Evolutionary conservation across 2,888 invertebrate species (phyloP), one percentile per base, ranked within the genome.

Genomic region (Choristoneura rosaceana): DNA sequence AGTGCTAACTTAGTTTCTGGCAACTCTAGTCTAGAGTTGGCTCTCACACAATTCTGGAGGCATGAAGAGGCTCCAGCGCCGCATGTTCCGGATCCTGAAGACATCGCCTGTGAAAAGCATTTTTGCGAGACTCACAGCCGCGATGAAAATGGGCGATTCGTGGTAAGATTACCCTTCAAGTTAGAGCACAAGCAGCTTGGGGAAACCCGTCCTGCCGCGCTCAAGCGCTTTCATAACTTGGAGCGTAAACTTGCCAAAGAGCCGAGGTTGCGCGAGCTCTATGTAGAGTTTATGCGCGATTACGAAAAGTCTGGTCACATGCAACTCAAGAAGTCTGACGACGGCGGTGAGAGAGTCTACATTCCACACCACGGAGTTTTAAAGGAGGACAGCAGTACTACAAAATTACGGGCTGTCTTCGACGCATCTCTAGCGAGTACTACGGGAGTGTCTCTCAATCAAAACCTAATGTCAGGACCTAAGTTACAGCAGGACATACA

Each of bases 401-500:
- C 68, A 1, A 73, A 73, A 43, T 33, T 73, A 2, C 62, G 73
- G 9, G 67, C 68, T 14, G 68, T 71, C 2, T 68, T 71, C 55
- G 71, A 71, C 41, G 71, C 67, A 1, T 68, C 67, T 1, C 45
- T 43, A 1, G 7, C 62, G 0, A 70, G 63, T 15, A n/a, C 12
- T 15, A 14, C 62, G 4, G 69, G 69, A 7, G 14, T 70, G 1
- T 70, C 58, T n/a, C 58, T 79, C 2, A 79, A 79, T 61, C 74
- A 79, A 12, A 41, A 66, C n/a, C 45, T 77, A 7, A 69, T 75
- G 70, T 58, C 74, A 0, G 78, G 79, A 10, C 76, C 76, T 17
- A 75, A 75, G 45, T 41, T 79, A 2, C 78, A 80, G 55, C 67
- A 78, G 12, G 69, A 76, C 65, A 41, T 79, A 60, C 74, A 75